Percentiles rank a stretch among this genome's conserved stretches.
phyloP scores from a whole-genome alignment of 2,888 invertebrate genomes.

The Hyposoter dolosus region DNA sequence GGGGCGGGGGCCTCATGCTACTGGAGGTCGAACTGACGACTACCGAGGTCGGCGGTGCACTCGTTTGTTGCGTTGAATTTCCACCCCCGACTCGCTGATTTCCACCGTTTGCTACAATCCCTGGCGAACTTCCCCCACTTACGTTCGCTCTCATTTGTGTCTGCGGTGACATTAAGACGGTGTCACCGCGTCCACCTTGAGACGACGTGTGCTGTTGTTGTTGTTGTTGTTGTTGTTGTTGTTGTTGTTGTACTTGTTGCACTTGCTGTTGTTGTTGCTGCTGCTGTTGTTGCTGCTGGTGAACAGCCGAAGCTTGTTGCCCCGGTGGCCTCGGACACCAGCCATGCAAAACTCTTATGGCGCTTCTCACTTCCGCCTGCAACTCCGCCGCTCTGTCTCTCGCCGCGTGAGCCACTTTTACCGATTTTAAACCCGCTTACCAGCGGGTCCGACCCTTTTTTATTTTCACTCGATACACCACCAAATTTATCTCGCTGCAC shows the following conservation, averaged over 20 bases:
- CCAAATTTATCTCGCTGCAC: neutral
- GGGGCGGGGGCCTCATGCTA: conserved; percentile 87
- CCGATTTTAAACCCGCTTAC: conserved; percentile 71
- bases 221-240: conserved; percentile 66
- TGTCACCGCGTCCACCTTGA: conserved; percentile 85
- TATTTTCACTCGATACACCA: neutral
- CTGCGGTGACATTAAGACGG: conserved; percentile 83
- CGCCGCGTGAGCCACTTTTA: conserved; percentile 83
- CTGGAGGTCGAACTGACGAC: conserved; percentile 86
- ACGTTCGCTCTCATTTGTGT: conserved; percentile 77
- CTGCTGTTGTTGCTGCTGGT: conserved; percentile 66
- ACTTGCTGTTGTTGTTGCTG: conserved; percentile 66
- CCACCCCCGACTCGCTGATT: conserved; percentile 58
- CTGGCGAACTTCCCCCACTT: conserved; percentile 6
- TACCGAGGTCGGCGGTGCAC: conserved; percentile 74
- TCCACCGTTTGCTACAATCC: conserved; percentile 11
- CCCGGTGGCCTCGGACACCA: conserved; percentile 82
- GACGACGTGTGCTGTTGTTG: conserved; percentile 77
- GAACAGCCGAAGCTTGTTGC: conserved; percentile 59
- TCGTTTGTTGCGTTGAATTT: conserved; percentile 53
- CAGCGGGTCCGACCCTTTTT: conserved; percentile 70
- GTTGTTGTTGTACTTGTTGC: conserved; percentile 72
- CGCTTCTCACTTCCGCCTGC: conserved; percentile 83
- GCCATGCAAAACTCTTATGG: conserved; percentile 83
- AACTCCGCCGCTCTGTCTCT: conserved; percentile 81